Percentiles rank a stretch among this genome's conserved stretches.
These are phyloP conservation scores for Climacteris rufus DNA, from an alignment of 2,113 vertebrate species.

Conservation along the genomic window DNA sequence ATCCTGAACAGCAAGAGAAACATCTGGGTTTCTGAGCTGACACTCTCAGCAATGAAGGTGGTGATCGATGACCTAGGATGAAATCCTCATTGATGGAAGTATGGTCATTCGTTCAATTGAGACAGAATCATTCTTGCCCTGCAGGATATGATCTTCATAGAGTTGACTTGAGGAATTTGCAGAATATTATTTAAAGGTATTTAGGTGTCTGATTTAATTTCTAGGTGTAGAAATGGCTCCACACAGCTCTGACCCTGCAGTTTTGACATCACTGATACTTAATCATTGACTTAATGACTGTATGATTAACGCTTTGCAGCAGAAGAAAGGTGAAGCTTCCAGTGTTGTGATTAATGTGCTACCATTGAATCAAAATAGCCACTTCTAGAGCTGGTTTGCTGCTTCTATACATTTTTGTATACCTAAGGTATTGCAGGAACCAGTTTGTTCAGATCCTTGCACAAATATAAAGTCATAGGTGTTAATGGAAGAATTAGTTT, in stretches of 20 bases:
- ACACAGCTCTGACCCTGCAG: neutral
- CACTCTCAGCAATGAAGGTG: neutral
- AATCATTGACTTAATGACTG: neutral
- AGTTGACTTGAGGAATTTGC: neutral
- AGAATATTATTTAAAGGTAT: neutral
- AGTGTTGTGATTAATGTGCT: neutral
- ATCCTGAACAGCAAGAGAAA: neutral
- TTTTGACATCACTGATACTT: neutral
- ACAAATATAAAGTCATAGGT: neutral
- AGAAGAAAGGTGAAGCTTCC: neutral
- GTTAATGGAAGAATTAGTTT: neutral
- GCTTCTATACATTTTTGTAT: neutral
- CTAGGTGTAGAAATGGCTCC: neutral
- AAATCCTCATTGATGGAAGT: neutral
- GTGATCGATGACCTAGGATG: neutral
- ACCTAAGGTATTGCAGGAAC: neutral
- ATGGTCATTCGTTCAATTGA: neutral
- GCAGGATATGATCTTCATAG: neutral
- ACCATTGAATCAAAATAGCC: neutral
- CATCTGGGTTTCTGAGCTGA: neutral
- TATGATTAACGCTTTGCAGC: neutral
- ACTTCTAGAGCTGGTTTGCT: neutral
- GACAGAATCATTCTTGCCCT: neutral
- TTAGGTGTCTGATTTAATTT: neutral
- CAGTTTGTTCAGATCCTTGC: neutral